Conservation (phyloP, 1,140 invertebrate species). For the Acyrthosiphon pisum region DNA sequence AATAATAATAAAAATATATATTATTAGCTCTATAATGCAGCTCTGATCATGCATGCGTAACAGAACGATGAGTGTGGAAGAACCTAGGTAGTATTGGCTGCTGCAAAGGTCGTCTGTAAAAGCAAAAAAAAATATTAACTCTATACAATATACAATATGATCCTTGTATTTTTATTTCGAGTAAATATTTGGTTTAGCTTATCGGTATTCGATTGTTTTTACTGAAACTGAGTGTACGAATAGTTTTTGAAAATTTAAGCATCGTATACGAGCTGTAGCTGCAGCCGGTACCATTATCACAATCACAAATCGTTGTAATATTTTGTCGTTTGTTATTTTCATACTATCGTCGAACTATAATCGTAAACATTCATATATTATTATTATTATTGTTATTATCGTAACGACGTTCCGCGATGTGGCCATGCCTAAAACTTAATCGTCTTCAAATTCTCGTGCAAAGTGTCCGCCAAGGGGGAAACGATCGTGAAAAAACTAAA, state of each 20-base stretch:
- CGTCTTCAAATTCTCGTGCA: not conserved
- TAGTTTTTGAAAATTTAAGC: not conserved
- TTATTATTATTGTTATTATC: too few relatives aligned
- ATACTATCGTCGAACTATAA: not conserved
- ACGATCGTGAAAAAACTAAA: not conserved
- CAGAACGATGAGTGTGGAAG: too few relatives aligned
- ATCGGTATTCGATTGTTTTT: not conserved
- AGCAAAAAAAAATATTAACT: too few relatives aligned
- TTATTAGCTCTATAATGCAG: too few relatives aligned
- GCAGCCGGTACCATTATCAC: not conserved
- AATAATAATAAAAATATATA: too few relatives aligned
- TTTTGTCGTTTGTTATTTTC: not conserved
- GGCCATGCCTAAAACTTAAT: not conserved
- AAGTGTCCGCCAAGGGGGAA: too few relatives aligned
- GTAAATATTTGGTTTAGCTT: not conserved
- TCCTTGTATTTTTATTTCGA: not conserved
- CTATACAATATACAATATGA: too few relatives aligned
- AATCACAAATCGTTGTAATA: not conserved
- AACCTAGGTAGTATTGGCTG: too few relatives aligned
- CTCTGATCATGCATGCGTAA: too few relatives aligned
- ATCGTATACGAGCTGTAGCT: not conserved
- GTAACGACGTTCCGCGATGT: not conserved
- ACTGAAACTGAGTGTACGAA: not conserved
- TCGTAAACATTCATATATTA: not conserved
- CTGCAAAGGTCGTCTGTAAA: too few relatives aligned